Base-by-base conservation (phyloP, 2,797 vertebrate genomes). In the Psittacula echo region DNA sequence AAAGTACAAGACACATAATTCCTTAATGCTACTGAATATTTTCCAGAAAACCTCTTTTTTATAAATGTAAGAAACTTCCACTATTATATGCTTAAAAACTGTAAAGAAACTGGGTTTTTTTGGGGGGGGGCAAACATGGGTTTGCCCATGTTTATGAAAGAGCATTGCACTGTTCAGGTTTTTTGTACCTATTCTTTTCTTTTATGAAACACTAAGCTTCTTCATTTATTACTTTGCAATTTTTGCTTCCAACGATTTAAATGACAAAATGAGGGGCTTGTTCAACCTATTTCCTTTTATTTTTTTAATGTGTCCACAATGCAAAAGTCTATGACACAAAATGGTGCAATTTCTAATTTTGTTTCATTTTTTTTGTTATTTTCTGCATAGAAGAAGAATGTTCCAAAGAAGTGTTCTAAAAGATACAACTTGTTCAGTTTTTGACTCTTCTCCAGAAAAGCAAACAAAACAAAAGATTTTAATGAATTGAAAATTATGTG, bases 1-100 rank as follows among this genome's bases (percentile, higher is more conserved):
- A 56, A 84, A 81, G 71, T 4, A 14, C 2, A 4, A 27, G 29
- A 42, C 9, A 39, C 10, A 7, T 16, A 66, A 34, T 54, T 72
- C 23, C 13, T 77, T 86, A 77, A 50, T 27, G 3, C 5, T 77
- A 64, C 8, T 42, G 5, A 56, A 62, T 5, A 62, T 18, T 23
- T 77, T 14, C 64, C 90, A 95, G 34, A 78, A 95, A 90, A 94
- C 37, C 37, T 93, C 54, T 85, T 62, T 15, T 95, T 94, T 89
- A 32, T 39, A 90, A 87, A 5, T 18, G 61, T 5, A 70, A 13
- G 1, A 51, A 86, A 41, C 23, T 89, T 92, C 37, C 14, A 75
- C 71, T 78, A 85, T 83, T 89, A 92, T 92, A 87, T 93, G 67
- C 45, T 90, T 93, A 61, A 44, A 94, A 65, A 68, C 13, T 54